Evolutionary conservation across 2,797 vertebrate genomes (phyloP), one percentile per base, ranked within the genome.

Genomic region (Sternotherus odoratus): DNA sequence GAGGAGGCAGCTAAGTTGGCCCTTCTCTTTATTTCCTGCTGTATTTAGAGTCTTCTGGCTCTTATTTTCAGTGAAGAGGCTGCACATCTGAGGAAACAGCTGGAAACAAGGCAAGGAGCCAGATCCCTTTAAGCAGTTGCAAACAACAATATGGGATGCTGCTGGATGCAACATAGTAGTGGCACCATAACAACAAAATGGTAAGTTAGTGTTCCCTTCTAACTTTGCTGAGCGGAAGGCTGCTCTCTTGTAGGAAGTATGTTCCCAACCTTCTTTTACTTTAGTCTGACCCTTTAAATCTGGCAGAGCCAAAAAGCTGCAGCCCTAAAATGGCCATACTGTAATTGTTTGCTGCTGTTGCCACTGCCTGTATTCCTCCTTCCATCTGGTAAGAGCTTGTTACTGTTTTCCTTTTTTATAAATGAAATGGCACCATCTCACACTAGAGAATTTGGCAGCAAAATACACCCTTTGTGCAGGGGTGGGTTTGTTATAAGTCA

Each of bases 61-160:
- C 24, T 48, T 75, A 39, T 46, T 28, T 75, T 26, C 72, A 54
- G 17, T 60, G 2, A 63, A 83, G 48, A 77, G 85, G 53, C 66
- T 79, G 57, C 10, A 9, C 9, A 79, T 13, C 17, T 92, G 94
- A 77, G 36, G 80, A 63, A 86, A 69, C 2, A 84, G 26, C 66
- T 94, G 83, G 74, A 93, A 92, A 51, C 66, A 69, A 77, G 48
- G 82, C 90, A 19, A 79, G 90, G 84, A 85, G 3, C 5, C 17
- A 33, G 53, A 86, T 86, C 24, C 8, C 46, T 89, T 91, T 17
- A 91, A 36, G 28, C 16, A 77, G 83, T 16, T 69, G 74, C 1
- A 0, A 75, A 88, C 7, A 24, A 28, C 13, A 2, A 0, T 49
- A 77, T 84, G 80, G 53, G 19, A 46, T 83, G 11, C n/a, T 26